These are phyloP conservation scores for Phallusia fumigata DNA, from an alignment of 23 tunicate genomes.

Conservation along the genomic window DNA sequence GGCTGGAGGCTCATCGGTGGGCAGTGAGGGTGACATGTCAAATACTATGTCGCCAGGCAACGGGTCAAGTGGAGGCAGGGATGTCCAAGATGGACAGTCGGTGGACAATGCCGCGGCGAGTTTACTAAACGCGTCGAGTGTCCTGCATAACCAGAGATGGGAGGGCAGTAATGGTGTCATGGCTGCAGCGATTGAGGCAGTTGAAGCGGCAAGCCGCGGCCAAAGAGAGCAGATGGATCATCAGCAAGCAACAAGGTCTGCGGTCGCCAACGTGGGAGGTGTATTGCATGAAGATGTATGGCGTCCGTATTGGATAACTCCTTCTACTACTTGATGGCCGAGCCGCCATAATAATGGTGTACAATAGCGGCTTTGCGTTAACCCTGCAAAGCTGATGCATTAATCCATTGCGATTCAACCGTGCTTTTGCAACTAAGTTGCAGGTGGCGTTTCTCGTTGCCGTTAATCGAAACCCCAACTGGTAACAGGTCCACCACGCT, in stretches of 20 bases:
- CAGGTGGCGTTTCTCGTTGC: not conserved
- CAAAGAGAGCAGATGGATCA: conserved; percentile 37
- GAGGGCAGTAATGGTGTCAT: conserved; percentile 45
- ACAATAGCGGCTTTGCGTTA: not conserved
- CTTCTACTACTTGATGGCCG: conserved; percentile 39
- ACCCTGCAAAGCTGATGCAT: not conserved
- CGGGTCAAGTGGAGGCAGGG: conserved; percentile 65
- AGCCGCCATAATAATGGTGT: not conserved
- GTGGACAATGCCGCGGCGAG: conserved; percentile 4
- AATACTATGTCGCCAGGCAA: conserved; percentile 72
- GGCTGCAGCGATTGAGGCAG: conserved; percentile 50
- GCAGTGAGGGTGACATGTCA: conserved; percentile 81
- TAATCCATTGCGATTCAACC: too few relatives aligned
- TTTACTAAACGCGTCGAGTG: conserved; percentile 1
- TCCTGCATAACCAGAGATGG: conserved; percentile 29
- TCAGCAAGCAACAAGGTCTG: conserved; percentile 18
- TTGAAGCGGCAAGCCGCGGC: conserved; percentile 22
- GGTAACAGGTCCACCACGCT: too few relatives aligned
- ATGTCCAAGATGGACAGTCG: conserved; percentile 37
- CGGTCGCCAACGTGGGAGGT: conserved; percentile 25
- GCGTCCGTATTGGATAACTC: conserved; percentile 77
- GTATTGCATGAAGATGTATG: conserved; percentile 78
- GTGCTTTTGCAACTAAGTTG: not conserved
- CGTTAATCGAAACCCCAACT: too few relatives aligned
- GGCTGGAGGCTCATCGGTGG: conserved; percentile 72